Evolutionary conservation across 2,888 invertebrate species (phyloP), one percentile per base, ranked within the genome.

Genomic region (Xylota sylvarum): DNA sequence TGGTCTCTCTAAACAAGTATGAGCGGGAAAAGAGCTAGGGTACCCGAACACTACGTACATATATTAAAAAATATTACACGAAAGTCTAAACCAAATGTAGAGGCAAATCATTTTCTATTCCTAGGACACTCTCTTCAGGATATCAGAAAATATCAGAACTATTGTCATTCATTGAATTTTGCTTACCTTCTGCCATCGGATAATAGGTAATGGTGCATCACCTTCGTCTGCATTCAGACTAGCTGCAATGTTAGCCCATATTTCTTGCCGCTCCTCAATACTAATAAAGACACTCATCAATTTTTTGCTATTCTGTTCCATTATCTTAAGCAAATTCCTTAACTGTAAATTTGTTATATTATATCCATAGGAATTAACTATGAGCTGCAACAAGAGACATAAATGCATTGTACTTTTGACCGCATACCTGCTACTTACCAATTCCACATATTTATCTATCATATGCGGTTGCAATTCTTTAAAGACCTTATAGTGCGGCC

Each of bases 121-220:
- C n/a, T n/a, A n/a, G n/a, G n/a, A n/a, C 23, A 23, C 23, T 23
- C 1, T 23, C 23, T 3, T 23, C 3, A 23, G 23, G 23, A 23
- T 23, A 3, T 23, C 3, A 23, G n/a, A 23, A 23, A 23, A 23
- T 23, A 2, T 23, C 2, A 1, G 23, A 23, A 3, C 23, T 3
- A 23, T 23, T 23, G 23, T 23, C 23, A 23, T 23, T 23, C 23
- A 23, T 23, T 23, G n/a, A 23, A 2, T 12, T 5, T 23, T 3
- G 7, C 32, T 48, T 30, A 62, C 73, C 73, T 52, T 73, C 30
- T 73, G 73, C 73, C 73, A 73, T 4, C 30, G 17, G 5, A 73
- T 62, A 2, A 62, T 19, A 14, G 62, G 52, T 4, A 52, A 5
- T 19, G 30, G 32, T 46, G 5, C 5, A 19, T 19, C 32, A 14